Percentiles rank a stretch among this genome's conserved stretches.
phyloP scores from a whole-genome alignment of 2,113 vertebrate genomes.

The Burhinus bistriatus region DNA sequence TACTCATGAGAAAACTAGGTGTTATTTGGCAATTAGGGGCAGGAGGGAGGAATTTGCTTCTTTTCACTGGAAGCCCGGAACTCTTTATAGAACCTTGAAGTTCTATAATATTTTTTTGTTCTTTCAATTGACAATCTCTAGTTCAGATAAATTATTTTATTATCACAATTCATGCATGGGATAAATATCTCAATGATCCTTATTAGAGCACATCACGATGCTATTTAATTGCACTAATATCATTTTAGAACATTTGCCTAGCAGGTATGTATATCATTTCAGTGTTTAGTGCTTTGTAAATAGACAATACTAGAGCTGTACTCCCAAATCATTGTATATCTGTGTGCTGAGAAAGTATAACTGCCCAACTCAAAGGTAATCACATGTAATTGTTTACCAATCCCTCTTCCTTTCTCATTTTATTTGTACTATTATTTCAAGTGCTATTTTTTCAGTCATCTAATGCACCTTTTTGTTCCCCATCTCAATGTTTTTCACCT shows the following conservation, averaged over 20 bases:
- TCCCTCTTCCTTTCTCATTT: background rate
- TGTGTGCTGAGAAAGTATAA: background rate
- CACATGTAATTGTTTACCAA: background rate
- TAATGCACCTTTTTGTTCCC: background rate
- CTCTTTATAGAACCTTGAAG: background rate
- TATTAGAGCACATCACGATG: background rate
- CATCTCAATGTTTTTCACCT: background rate
- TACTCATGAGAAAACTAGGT: background rate
- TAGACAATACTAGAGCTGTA: background rate
- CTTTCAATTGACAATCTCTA: background rate
- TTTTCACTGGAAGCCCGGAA: background rate
- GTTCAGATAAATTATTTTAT: background rate
- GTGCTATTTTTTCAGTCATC: background rate
- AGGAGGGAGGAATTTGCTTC: background rate
- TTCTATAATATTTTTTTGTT: background rate
- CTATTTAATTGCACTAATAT: background rate
- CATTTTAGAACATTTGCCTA: background rate
- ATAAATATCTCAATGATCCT: background rate
- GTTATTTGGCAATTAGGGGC: background rate
- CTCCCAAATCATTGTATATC: background rate
- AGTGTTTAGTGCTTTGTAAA: background rate
- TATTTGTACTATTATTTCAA: background rate
- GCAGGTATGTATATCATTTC: background rate
- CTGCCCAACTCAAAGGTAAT: background rate
- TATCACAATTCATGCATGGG: background rate